These are phyloP conservation scores for Mythimna albipuncta DNA, from an alignment of 2,888 invertebrate species.

Conservation along the genomic window DNA sequence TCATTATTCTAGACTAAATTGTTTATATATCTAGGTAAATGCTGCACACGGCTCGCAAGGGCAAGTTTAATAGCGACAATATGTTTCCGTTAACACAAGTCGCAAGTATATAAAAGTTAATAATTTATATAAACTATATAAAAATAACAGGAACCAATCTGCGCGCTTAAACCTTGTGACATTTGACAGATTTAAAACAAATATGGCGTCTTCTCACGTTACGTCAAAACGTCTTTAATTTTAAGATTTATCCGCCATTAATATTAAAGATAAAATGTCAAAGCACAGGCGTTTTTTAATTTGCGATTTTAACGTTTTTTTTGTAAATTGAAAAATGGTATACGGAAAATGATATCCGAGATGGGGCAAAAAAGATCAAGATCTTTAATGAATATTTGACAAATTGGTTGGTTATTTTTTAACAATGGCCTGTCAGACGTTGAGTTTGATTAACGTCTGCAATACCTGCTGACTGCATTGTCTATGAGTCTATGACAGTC, in stretches of 20 bases:
- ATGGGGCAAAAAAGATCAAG: slow-evolving; percentile 28
- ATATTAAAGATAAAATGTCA: slow-evolving; percentile 60
- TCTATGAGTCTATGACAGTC: neutral
- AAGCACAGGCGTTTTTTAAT: slow-evolving; percentile 48
- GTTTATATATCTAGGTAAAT: slow-evolving; percentile 16
- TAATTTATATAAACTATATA: slow-evolving; percentile 16
- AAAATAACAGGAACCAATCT: slow-evolving; percentile 45
- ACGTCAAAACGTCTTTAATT: slow-evolving; percentile 48
- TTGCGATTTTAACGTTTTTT: slow-evolving; percentile 8
- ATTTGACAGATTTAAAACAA: slow-evolving; percentile 43
- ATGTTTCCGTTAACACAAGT: slow-evolving; percentile 18
- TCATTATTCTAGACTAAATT: slow-evolving; percentile 25
- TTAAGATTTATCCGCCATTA: slow-evolving; percentile 39
- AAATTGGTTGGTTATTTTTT: slow-evolving; percentile 30
- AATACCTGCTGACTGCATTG: neutral
- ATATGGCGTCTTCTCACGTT: slow-evolving; percentile 52
- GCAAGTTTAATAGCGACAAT: slow-evolving; percentile 23
- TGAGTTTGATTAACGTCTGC: slow-evolving; percentile 28
- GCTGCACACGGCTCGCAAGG: slow-evolving; percentile 17
- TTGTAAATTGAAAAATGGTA: slow-evolving; percentile 18
- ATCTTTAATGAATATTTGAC: slow-evolving; percentile 33
- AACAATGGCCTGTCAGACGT: slow-evolving; percentile 26
- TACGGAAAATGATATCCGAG: slow-evolving; percentile 24
- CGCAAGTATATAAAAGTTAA: slow-evolving; percentile 3
- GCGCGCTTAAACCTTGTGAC: slow-evolving; percentile 33